These are phyloP conservation scores for Leucopsar rothschildi DNA, from an alignment of 2,113 vertebrate species.

Conservation along the genomic window DNA sequence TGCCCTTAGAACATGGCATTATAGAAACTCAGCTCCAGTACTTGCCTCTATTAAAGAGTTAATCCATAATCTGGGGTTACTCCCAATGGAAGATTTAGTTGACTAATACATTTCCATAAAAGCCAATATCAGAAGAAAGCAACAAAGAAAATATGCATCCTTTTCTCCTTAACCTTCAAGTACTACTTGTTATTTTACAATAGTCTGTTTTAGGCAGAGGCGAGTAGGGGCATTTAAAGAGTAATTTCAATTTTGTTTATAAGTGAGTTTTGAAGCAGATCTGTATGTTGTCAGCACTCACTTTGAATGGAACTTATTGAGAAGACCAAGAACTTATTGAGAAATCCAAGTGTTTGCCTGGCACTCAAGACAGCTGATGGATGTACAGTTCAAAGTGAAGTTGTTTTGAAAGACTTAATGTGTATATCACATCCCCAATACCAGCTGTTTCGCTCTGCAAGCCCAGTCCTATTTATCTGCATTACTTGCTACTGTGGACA, in stretches of 20 bases:
- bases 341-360: not conserved
- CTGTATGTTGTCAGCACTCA: fast-evolving
- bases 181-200: not conserved
- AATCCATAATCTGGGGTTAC: not conserved
- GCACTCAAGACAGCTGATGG: not conserved
- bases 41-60: not conserved
- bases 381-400: not conserved
- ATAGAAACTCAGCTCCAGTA: not conserved
- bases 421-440: not conserved
- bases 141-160: not conserved
- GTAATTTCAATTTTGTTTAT: not conserved
- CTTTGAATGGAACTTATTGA: not conserved
- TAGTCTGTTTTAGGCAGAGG: not conserved
- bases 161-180: not conserved
- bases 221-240: not conserved
- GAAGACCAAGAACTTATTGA: not conserved
- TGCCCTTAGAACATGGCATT: not conserved
- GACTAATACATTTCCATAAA: not conserved
- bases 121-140: not conserved
- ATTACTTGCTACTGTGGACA: not conserved
- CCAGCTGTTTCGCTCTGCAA: not conserved
- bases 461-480: not conserved
- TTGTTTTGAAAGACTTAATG: not conserved
- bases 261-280: not conserved
- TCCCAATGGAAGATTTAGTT: not conserved